Evolutionary conservation across 2,797 vertebrate genomes (phyloP).

Genomic region (Anas flavirostris): DNA sequence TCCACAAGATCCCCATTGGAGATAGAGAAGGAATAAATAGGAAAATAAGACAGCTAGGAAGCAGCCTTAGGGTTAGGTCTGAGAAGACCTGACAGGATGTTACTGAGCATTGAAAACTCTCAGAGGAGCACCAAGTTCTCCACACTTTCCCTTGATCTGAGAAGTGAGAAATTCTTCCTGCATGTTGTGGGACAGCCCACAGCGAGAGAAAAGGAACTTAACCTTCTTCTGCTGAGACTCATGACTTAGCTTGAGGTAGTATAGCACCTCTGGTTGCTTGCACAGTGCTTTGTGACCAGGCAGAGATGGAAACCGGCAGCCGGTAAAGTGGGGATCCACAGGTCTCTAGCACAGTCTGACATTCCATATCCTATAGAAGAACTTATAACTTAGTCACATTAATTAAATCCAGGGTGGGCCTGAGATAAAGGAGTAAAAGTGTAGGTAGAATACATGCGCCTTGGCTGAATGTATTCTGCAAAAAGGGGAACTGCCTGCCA

Average conservation of each 20-base stretch:
- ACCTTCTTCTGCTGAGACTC: neutral
- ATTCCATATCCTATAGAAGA: neutral
- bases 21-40: neutral
- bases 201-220: neutral
- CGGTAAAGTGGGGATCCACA: neutral
- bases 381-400: neutral
- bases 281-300: neutral
- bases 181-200: neutral
- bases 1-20: neutral
- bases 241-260: neutral
- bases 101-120: neutral
- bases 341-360: neutral
- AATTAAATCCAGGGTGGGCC: neutral
- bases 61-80: neutral
- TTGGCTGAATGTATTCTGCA: neutral
- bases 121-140: fast-evolving
- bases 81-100: neutral
- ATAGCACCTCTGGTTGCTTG: neutral
- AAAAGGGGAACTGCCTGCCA: neutral
- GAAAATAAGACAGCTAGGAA: neutral
- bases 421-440: neutral
- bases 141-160: neutral
- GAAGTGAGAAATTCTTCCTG: neutral
- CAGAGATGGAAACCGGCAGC: neutral
- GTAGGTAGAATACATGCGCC: neutral